Percentiles rank a stretch among this genome's conserved stretches.
Evolutionary conservation across 1,140 invertebrate species (phyloP).

Genomic region (Ylistrum balloti): DNA sequence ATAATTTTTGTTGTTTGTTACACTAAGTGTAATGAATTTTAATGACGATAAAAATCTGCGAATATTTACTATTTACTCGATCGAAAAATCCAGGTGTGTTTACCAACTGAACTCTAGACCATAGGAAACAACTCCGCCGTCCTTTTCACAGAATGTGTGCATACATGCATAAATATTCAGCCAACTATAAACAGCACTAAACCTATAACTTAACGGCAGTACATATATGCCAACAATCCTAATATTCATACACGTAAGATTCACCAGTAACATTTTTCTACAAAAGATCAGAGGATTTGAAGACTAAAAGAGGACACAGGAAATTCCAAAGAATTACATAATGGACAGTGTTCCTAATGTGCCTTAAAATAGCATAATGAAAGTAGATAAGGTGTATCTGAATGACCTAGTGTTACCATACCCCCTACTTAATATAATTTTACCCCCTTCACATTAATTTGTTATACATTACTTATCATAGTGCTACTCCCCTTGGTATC

Average conservation of each 20-base stretch:
- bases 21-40: conserved; percentile 18
- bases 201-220: no score
- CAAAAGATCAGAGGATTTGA: not conserved
- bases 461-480: no score
- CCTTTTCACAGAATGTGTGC: not conserved
- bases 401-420: not conserved
- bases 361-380: not conserved
- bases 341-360: not conserved
- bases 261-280: not conserved
- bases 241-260: not conserved
- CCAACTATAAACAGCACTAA: not conserved
- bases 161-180: not conserved
- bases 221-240: not conserved
- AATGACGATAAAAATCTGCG: not conserved
- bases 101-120: not conserved
- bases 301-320: not conserved
- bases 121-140: not conserved
- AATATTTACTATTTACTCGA: conserved; percentile 34
- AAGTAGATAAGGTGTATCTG: not conserved
- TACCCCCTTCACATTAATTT: not conserved
- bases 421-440: no score
- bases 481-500: no score
- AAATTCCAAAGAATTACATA: conserved; percentile 21
- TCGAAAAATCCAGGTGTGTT: conserved; percentile 26
- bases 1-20: not conserved